Evolutionary conservation across 2,113 vertebrate species (phyloP).

Genomic region (Damaliscus lunatus): DNA sequence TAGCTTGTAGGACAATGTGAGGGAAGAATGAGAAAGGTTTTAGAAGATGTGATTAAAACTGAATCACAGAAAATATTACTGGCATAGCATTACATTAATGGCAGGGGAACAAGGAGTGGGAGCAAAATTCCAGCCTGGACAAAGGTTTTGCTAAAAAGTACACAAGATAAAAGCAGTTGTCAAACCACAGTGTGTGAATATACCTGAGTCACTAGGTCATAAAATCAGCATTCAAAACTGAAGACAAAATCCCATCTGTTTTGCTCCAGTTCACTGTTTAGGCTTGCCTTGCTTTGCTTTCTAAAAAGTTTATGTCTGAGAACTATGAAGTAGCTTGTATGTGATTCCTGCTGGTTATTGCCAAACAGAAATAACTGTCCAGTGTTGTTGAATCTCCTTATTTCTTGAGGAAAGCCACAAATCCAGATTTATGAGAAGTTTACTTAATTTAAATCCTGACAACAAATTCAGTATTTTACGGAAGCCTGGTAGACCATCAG

Average conservation of each 20-base stretch:
- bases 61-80: constrained; percentile 3
- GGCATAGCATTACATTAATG: background rate
- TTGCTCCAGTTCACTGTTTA: background rate
- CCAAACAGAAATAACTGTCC: background rate
- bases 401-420: constrained; percentile 24
- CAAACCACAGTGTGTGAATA: background rate
- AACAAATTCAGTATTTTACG: background rate
- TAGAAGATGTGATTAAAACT: background rate
- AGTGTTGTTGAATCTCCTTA: background rate
- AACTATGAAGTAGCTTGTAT: background rate
- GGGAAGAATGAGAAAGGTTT: background rate
- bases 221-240: background rate
- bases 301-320: background rate
- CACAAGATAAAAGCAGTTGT: background rate
- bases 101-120: background rate
- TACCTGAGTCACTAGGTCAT: background rate
- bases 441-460: background rate
- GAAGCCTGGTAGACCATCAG: background rate
- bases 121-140: background rate
- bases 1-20: background rate
- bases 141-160: background rate
- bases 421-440: background rate
- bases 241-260: background rate
- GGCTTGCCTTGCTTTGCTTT: background rate
- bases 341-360: background rate